Base-by-base conservation (phyloP, 2,113 vertebrate genomes). In the Rafetus swinhoei region DNA sequence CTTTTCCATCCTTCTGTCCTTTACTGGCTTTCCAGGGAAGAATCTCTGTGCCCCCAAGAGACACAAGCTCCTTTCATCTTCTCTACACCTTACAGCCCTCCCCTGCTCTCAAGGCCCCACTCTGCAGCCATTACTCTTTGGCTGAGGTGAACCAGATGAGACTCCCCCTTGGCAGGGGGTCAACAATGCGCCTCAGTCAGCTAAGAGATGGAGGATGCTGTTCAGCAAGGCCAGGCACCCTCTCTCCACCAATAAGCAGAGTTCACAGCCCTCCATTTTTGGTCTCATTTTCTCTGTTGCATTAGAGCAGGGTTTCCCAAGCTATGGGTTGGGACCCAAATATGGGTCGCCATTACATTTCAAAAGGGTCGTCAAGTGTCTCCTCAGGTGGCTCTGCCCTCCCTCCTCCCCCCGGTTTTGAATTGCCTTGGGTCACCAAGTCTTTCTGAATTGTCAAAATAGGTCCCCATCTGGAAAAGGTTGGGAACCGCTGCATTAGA, bases 251-350 rank as follows among this genome's bases (percentile, higher is more conserved):
- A 56, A 14, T 21, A 4, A 54, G 54, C 80, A 81, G 55, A 81
- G 14, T 1, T 4, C 50, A 7, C 16, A 21, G 89, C 72, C 55
- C 76, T 1, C 0, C 0, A 5, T 65, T 60, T 2, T 0, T 14
- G 29, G 45, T 5, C 45, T n/a, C 86, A 52, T 15, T 24, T 74
- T 24, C 65, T 12, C 45, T 18, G 0, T 39, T 0, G 18, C 4
- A 15, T 54, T 21, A 52, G 27, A 35, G 83, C 1, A 45, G 45
- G 6, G 45, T 45, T 45, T 45, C 45, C 45, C 45, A 45, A 45
- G 1, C 6, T 45, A 45, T 45, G 45, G 45, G 45, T 45, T 45
- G 45, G 45, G 45, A 45, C 45, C 45, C 45, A 45, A 45, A 45
- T 45, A 45, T 45, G 45, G 45, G 45, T 45, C 6, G 45, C 45